Evolutionary conservation across 2,888 invertebrate genomes (phyloP).

Genomic region (Calliphora vomitoria): DNA sequence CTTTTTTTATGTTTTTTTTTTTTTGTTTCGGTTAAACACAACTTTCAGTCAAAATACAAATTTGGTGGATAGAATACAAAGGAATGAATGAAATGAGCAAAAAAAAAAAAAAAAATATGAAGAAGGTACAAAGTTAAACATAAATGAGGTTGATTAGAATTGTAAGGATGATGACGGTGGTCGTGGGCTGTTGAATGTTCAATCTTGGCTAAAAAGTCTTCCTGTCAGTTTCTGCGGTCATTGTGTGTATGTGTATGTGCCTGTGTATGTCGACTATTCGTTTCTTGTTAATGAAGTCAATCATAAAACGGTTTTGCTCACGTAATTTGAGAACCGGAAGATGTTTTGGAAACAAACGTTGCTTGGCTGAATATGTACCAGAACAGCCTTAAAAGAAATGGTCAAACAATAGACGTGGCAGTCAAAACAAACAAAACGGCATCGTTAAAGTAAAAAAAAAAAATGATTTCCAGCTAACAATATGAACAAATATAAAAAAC

Average conservation of each 20-base stretch:
- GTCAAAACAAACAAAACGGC: constrained; percentile 6
- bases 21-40: not conserved
- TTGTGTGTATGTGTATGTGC: not conserved
- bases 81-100: constrained; percentile 3
- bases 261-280: not conserved
- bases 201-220: constrained; percentile 20
- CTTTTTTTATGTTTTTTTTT: constrained; percentile 1
- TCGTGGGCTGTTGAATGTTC: constrained; percentile 7
- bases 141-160: constrained; percentile 35
- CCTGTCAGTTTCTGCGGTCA: not conserved
- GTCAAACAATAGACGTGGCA: not conserved
- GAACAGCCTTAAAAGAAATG: constrained; percentile 3
- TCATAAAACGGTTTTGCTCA: constrained; percentile 38
- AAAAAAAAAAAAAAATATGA: not conserved
- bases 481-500: constrained; percentile 5
- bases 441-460: not conserved
- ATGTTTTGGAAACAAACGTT: constrained; percentile 10
- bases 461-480: not conserved
- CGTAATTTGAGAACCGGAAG: constrained; percentile 50
- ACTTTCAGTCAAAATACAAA: not conserved
- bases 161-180: constrained; percentile 9
- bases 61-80: not conserved
- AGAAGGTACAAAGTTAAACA: constrained; percentile 20
- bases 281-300: constrained; percentile 32
- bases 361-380: too few relatives aligned